Percentiles rank a stretch among this genome's conserved stretches.
Conservation (phyloP, 2,797 vertebrate genomes). For the Alfaro cultratus region DNA sequence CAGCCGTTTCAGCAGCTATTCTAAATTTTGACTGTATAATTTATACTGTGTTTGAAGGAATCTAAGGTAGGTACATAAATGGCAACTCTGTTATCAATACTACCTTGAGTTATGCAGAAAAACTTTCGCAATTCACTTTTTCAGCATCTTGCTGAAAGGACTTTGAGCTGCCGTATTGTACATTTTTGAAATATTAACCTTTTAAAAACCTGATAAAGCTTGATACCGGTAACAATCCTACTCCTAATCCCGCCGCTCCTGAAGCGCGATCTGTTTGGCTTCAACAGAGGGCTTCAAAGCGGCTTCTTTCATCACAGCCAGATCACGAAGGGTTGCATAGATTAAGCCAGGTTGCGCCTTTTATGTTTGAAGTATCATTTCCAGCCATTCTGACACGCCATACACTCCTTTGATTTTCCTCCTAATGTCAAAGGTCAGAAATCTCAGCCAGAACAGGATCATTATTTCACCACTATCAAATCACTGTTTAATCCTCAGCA, state of each 20-base stretch:
- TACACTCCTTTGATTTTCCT: conserved; percentile 57
- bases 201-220: background rate
- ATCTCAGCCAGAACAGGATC: conserved; percentile 52
- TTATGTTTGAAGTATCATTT: conserved; percentile 58
- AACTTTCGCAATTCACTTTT: background rate
- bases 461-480: conserved; percentile 59
- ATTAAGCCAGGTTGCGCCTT: conserved; percentile 53
- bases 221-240: background rate
- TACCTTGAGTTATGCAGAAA: background rate
- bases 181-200: conserved; percentile 2
- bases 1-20: background rate
- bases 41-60: background rate
- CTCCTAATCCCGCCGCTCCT: conserved; percentile 16
- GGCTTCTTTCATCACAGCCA: conserved; percentile 50
- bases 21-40: background rate
- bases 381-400: conserved; percentile 42
- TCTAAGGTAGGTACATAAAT: too few species aligned
- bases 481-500: conserved; percentile 52
- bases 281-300: conserved; percentile 66
- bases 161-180: background rate
- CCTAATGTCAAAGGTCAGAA: conserved; percentile 64
- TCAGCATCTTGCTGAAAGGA: background rate
- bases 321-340: conserved; percentile 29
- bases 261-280: conserved; percentile 59
- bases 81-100: too few species aligned